Conservation (phyloP, 2,797 vertebrate species). For the Chaetodon trifasciatus region DNA sequence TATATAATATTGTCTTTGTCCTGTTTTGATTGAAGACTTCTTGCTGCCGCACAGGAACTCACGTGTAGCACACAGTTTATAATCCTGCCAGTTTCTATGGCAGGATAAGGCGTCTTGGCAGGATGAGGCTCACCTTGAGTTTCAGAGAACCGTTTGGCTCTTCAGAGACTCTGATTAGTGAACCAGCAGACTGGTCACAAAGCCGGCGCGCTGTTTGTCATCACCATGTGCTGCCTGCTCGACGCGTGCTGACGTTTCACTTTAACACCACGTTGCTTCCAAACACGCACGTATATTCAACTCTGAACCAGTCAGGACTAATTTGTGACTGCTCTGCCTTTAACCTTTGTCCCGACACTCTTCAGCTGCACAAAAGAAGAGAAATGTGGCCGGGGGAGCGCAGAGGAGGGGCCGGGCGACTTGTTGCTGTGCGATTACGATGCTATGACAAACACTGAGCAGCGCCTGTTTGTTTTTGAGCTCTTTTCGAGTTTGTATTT, state of each 20-base stretch:
- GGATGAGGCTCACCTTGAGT: not conserved
- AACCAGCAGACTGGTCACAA: conserved; percentile 4
- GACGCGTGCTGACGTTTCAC: conserved; percentile 9
- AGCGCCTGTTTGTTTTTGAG: conserved; percentile 23
- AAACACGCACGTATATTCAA: conserved; percentile 48
- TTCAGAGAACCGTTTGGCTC: conserved; percentile 4
- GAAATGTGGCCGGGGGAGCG: conserved; percentile 58
- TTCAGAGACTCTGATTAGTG: conserved; percentile 3
- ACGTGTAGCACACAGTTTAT: not conserved
- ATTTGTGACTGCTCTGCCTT: conserved; percentile 71
- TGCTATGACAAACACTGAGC: conserved; percentile 32
- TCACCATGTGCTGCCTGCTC: conserved; percentile 2
- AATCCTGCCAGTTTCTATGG: not conserved
- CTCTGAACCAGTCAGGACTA: conserved; percentile 50
- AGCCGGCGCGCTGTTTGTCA: conserved; percentile 8
- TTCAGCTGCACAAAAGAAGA: conserved; percentile 68
- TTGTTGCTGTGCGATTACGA: conserved; percentile 58
- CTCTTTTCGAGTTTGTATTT: conserved; percentile 58
- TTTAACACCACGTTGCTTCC: conserved; percentile 38
- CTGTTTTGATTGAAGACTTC: conserved; percentile 1
- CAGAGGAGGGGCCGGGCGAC: conserved; percentile 30
- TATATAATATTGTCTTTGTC: too few species aligned
- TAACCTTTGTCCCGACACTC: conserved; percentile 74
- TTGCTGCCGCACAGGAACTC: not conserved
- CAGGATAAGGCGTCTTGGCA: not conserved